phyloP scores from a whole-genome alignment of 2,888 invertebrate species.

The Orchesellides sinensis region DNA sequence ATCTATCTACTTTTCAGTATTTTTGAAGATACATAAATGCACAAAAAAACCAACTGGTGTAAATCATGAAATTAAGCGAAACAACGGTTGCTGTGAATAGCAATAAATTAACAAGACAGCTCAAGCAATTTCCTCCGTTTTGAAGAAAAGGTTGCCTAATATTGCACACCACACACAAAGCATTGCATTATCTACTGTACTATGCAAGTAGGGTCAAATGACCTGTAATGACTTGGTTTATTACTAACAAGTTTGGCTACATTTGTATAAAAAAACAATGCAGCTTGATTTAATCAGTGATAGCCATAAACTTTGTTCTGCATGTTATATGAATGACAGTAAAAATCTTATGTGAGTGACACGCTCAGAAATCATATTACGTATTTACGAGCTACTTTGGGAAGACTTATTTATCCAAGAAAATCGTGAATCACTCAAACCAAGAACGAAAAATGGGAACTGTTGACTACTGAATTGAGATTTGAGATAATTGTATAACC shows the following conservation, averaged over 20 bases:
- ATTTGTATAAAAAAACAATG: conserved; percentile 31
- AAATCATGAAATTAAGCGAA: conserved; percentile 52
- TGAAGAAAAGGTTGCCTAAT: conserved; percentile 19
- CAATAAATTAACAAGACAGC: conserved; percentile 47
- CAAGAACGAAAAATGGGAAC: background rate
- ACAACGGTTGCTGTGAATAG: conserved; percentile 39
- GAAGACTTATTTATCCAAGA: background rate
- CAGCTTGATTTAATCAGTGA: conserved; percentile 34
- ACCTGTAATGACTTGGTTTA: conserved; percentile 27
- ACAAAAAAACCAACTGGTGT: conserved; percentile 1
- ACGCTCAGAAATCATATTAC: background rate
- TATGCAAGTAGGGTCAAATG: conserved; percentile 17
- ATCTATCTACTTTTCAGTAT: conserved; percentile 8
- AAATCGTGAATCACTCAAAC: conserved; percentile 39
- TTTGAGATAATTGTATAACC: conserved; percentile 28
- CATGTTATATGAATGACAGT: conserved; percentile 14
- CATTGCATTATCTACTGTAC: background rate
- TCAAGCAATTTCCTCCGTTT: conserved; percentile 46
- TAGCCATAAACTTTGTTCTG: background rate
- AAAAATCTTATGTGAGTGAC: conserved; percentile 14
- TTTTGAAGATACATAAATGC: conserved; percentile 12
- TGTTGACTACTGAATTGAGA: conserved; percentile 31
- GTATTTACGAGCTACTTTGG: background rate
- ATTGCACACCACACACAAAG: conserved; percentile 1
- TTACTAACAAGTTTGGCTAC: conserved; percentile 40